Evolutionary conservation across 92 coral and sea anemone species (phyloP), one percentile per base, ranked within the genome.

Genomic region (Ricordea florida): DNA sequence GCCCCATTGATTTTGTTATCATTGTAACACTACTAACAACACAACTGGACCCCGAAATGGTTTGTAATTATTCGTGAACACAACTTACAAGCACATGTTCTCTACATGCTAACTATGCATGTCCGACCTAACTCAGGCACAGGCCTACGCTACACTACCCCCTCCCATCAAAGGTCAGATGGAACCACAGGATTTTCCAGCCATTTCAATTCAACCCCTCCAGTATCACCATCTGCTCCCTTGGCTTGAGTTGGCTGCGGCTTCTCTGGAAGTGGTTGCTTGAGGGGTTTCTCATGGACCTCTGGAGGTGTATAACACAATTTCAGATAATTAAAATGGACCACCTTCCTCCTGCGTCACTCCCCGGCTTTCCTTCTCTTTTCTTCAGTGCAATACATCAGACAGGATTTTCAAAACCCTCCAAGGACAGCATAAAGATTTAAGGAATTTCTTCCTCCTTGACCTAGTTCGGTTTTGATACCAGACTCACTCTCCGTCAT

Each of bases 341-440:
- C 76, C 65, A 66, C 76, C 31, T 56, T 78, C 35, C 77, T 56
- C 29, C 33, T 25, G 2, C 62, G 68, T 0, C 62, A 42, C 29
- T 24, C 11, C 11, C 77, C 70, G 1, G 77, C 36, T 5, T 78
- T 78, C 40, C 61, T 66, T 30, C 43, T 78, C 62, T 79, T 71
- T 71, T 69, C 77, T 34, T 68, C 69, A 27, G 34, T 79, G 35
- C 49, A 59, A 31, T 66, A 69, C 85, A 27, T 69, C 71, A 69
- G 71, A 70, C 45, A 66, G 50, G 30, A 48, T 69, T 22, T 78
- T 66, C 43, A 66, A 46, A 16, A 78, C 60, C 52, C 56, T 67
- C 58, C 74, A 67, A 11, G 78, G 85, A 11, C 78, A 68, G 17
- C 50, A 50, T 69, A 57, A 55, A n/a, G 66, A 56, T 30, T 58